A percentile compares a stretch with the other conserved stretches of the same genome.
Conservation (phyloP, 1,140 invertebrate species). For the Daktulosphaira vitifoliae region DNA sequence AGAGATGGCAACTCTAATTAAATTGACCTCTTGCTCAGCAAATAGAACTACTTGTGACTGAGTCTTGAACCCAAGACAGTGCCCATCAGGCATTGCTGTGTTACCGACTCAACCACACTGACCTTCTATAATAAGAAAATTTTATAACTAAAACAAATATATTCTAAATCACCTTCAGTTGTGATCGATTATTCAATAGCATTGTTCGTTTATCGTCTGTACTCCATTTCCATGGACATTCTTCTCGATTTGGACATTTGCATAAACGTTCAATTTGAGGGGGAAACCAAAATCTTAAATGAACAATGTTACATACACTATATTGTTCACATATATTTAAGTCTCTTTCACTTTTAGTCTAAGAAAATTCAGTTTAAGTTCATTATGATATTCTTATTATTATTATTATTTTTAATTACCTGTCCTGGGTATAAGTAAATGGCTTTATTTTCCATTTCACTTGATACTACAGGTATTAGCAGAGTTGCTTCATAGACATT, state of each 20-base stretch:
- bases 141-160: slow-evolving; percentile 11
- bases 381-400: too few relatives aligned
- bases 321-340: slow-evolving; percentile 45
- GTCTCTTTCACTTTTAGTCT: slow-evolving; percentile 48
- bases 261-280: slow-evolving; percentile 48
- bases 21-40: too few relatives aligned
- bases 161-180: slow-evolving; percentile 46
- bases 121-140: too few relatives aligned
- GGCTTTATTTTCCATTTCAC: slow-evolving; percentile 35
- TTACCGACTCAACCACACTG: too few relatives aligned
- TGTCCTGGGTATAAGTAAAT: slow-evolving; percentile 38
- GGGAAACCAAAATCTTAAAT: slow-evolving; percentile 49
- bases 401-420: slow-evolving; percentile 38
- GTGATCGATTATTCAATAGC: slow-evolving; percentile 47
- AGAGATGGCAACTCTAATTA: too few relatives aligned
- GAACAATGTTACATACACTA: slow-evolving; percentile 48
- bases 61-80: too few relatives aligned
- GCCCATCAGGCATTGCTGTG: too few relatives aligned
- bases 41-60: too few relatives aligned
- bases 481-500: slow-evolving; percentile 5
- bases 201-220: slow-evolving; percentile 43
- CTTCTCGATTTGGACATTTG: slow-evolving; percentile 47
- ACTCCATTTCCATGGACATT: slow-evolving; percentile 48
- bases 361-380: too few relatives aligned
- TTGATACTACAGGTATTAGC: slow-evolving; percentile 6